Base-by-base conservation (phyloP, 1,140 invertebrate genomes). In the Achatina immaculata region DNA sequence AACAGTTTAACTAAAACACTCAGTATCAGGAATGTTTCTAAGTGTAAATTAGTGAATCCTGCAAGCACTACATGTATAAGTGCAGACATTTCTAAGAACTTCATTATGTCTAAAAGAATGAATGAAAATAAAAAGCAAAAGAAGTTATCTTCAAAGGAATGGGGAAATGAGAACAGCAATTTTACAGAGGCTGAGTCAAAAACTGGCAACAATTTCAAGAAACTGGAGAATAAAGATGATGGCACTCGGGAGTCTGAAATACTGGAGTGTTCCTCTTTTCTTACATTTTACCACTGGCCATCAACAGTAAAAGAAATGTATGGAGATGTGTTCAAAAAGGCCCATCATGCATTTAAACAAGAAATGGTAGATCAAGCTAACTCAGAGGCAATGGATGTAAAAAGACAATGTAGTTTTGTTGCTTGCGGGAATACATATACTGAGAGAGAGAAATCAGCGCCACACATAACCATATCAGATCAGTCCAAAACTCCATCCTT, bases 301-400 rank as follows among this genome's bases (percentile, higher is more conserved):
- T 7, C 36, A 28, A n/a, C 68, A 24, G 68, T 69, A n/a, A 40
- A 69, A 28, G 24, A 40, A 42, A 69, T 42, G 40, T 69, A 40
- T 69, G 68, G 40, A 40, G 21, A 40, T 42, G 68, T 69, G 6
- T 69, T 69, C 42, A 19, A 43, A 42, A 40, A 69, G 36, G 24
- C 38, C 1, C 38, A 40, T 69, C n/a, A 24, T 69, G 21, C 68
- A 69, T 69, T 40, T 19, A 69, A 69, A 69, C 14, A 69, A 69
- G 16, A 69, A 42, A 40, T 38, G 7, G 36, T 9, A 31, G 9
- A 62, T 62, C 58, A 2, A 31, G 21, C n/a, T n/a, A n/a, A n/a
- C n/a, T n/a, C n/a, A n/a, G n/a, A n/a, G n/a, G n/a, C n/a, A n/a
- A n/a, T n/a, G n/a, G n/a, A n/a, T n/a, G n/a, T n/a, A n/a, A n/a